A percentile compares a stretch with the other conserved stretches of the same genome.
These are phyloP conservation scores for Sebastes flavidus DNA, from an alignment of 2,797 vertebrate species.

Conservation along the genomic window DNA sequence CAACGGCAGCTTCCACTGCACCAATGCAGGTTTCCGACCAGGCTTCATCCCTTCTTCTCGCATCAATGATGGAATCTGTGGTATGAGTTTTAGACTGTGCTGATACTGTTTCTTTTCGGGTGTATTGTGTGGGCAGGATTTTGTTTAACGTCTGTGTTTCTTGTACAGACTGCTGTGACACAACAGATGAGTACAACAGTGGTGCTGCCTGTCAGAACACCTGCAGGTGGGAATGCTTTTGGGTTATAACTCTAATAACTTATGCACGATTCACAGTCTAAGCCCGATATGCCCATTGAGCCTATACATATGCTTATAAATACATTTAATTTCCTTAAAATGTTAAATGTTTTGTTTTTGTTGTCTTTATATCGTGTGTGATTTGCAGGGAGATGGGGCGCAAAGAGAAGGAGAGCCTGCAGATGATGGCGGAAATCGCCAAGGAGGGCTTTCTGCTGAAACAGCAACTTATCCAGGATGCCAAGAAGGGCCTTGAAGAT, in stretches of 20 bases:
- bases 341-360: background rate
- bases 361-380: background rate
- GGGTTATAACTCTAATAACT: background rate
- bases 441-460: constrained; percentile 90
- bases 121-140: background rate
- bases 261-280: background rate
- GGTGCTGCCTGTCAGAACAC: constrained; percentile 90
- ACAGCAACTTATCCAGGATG: constrained; percentile 89
- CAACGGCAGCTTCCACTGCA: constrained; percentile 91
- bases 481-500: constrained; percentile 86
- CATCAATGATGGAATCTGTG: constrained; percentile 93
- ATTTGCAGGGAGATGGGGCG: constrained; percentile 88
- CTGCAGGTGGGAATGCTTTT: constrained; percentile 83
- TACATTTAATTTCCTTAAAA: background rate
- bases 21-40: constrained; percentile 88
- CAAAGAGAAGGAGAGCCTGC: constrained; percentile 86
- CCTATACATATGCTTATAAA: background rate
- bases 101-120: background rate
- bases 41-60: constrained; percentile 89
- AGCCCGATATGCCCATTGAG: background rate
- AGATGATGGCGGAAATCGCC: constrained; percentile 89
- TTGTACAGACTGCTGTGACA: constrained; percentile 90
- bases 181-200: constrained; percentile 94
- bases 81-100: constrained; percentile 71
- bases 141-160: background rate